Base-by-base conservation (phyloP, 2,113 vertebrate species). In the Aphyosemion australe region DNA sequence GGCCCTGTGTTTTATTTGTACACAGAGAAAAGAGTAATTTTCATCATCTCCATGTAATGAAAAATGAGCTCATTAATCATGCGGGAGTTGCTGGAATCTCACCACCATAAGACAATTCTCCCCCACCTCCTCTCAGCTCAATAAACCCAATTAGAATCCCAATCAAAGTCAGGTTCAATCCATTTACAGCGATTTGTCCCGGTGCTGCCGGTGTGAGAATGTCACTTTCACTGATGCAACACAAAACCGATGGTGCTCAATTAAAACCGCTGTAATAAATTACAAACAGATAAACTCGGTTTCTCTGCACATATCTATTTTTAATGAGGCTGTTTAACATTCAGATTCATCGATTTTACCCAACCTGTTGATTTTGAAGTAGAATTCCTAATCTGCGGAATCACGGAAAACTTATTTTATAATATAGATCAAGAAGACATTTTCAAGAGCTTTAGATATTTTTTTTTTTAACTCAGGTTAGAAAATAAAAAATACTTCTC, bases 21-120 rank as follows among this genome's bases (percentile, higher is more conserved):
- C 26, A 10, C n/a, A 50, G 14, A 3, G 51, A 59, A 12, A 46
- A 54, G 60, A 34, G 15, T 21, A 53, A 60, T 56, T 72, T 68
- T 54, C 76, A 67, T 68, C 34, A 56, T 57, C 47, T 70, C 41
- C 26, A 54, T 49, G 50, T 31, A 70, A 73, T 65, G 41, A 8
- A 58, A 70, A 86, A 83, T 79, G 41, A 69, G 32, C 53, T 51
- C 49, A 81, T 88, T 69, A 82, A 79, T 81, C 77, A 83, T 56
- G 1, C 4, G 3, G 8, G 34, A 65, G 62, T 70, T 56, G 73
- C 63, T 75, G 61, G 76, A 19, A 65, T 32, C 55, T 78, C 64
- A 49, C 48, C 57, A 51, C 34, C 45, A 65, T 61, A 69, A 53
- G 6, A 26, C 26, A 3, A 34, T 64, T 72, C 75, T 62, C 42